These are phyloP conservation scores for Chlorops oryzae DNA, from an alignment of 1,140 invertebrate species.

Conservation along the genomic window DNA sequence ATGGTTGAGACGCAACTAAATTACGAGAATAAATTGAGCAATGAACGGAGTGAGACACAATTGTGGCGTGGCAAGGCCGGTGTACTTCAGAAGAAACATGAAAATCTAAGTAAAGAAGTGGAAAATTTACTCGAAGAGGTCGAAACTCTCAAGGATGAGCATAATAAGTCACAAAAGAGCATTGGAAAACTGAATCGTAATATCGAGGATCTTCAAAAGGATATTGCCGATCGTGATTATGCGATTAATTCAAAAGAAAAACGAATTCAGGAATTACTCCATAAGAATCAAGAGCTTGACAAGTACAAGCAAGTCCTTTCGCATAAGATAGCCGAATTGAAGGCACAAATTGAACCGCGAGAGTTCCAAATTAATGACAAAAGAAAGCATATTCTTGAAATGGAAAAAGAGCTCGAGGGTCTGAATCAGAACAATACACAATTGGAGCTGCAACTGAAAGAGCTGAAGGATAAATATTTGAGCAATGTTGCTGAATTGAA, in stretches of 20 bases:
- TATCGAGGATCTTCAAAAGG: slow-evolving; percentile 67
- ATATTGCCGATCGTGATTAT: slow-evolving; percentile 70
- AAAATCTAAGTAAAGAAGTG: slow-evolving; percentile 60
- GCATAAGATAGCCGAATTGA: slow-evolving; percentile 81
- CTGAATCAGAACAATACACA: slow-evolving; percentile 57
- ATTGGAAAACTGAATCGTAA: slow-evolving; percentile 68
- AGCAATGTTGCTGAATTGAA: slow-evolving; percentile 63
- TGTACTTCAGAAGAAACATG: slow-evolving; percentile 75
- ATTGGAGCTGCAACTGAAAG: slow-evolving; percentile 65
- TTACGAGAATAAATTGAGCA: slow-evolving; percentile 68
- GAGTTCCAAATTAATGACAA: slow-evolving; percentile 73
- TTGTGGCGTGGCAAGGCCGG: slow-evolving; percentile 75
- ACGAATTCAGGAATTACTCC: slow-evolving; percentile 73
- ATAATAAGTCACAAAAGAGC: slow-evolving; percentile 59
- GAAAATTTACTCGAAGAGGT: slow-evolving; percentile 56
- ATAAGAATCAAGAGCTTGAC: slow-evolving; percentile 80
- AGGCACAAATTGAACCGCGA: slow-evolving; percentile 76
- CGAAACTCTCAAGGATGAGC: slow-evolving; percentile 56
- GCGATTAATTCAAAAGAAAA: slow-evolving; percentile 82
- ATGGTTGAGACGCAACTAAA: slow-evolving; percentile 58
- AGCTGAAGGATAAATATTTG: slow-evolving; percentile 68
- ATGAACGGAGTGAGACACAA: slow-evolving; percentile 70
- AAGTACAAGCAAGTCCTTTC: slow-evolving; percentile 87
- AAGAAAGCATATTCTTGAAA: slow-evolving; percentile 69
- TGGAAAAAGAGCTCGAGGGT: slow-evolving; percentile 60